phyloP scores from a whole-genome alignment of 2,888 invertebrate genomes.

The Microdon myrmicae region DNA sequence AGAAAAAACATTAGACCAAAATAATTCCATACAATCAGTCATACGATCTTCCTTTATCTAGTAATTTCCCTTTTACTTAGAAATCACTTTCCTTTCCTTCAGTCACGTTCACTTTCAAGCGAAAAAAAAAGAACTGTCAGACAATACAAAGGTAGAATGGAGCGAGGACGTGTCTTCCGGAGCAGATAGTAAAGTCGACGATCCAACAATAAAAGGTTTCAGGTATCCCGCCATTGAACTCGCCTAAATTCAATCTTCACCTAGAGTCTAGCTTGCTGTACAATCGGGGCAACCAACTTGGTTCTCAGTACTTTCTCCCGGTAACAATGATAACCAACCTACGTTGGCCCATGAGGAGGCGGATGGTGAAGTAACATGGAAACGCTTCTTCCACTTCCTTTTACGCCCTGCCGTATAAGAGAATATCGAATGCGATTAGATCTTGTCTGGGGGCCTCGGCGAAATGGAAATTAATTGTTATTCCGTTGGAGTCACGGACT shows the following conservation, averaged over 20 bases:
- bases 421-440: constrained; percentile 31
- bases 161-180: constrained; percentile 36
- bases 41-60: too few relatives aligned
- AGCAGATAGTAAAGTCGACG: constrained; percentile 16
- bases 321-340: constrained; percentile 35
- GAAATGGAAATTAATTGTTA: constrained; percentile 50
- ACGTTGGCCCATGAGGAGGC: constrained; percentile 11
- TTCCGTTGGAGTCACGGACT: constrained; percentile 7
- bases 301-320: constrained; percentile 45
- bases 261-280: constrained; percentile 19
- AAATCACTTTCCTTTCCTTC: constrained; percentile 39
- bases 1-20: too few relatives aligned
- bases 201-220: constrained; percentile 40
- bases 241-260: constrained; percentile 3
- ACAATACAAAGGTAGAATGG: constrained; percentile 29
- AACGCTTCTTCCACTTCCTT: constrained; percentile 14
- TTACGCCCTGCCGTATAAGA: constrained; percentile 13
- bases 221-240: constrained; percentile 6
- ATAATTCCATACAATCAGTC: too few relatives aligned
- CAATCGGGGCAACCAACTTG: constrained; percentile 47
- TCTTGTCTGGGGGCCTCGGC: constrained; percentile 32
- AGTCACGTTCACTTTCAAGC: constrained; percentile 42
- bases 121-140: too few relatives aligned
- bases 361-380: constrained; percentile 1
- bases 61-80: not conserved